These are phyloP conservation scores for Abrostola triplasia DNA, from an alignment of 2,888 invertebrate genomes.

Conservation along the genomic window DNA sequence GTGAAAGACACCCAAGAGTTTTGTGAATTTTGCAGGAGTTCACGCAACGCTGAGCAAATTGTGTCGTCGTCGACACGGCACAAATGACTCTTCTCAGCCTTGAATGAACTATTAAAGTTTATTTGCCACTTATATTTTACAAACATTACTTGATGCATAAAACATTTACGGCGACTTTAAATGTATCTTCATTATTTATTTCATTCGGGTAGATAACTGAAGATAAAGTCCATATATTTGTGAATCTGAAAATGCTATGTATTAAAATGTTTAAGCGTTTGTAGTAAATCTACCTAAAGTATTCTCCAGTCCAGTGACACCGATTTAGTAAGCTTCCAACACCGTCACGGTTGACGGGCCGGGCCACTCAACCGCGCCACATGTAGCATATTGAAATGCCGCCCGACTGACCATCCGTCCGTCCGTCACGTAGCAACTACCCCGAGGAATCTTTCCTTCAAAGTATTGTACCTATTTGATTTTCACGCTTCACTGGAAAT, in stretches of 20 bases:
- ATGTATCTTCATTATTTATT: not conserved
- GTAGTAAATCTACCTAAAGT: conserved; percentile 15
- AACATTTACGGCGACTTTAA: not conserved
- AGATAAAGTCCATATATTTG: too few relatives aligned
- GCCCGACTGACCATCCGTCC: conserved; percentile 74
- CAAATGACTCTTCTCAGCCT: conserved; percentile 11
- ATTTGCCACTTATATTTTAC: conserved; percentile 31
- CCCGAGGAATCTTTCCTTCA: conserved; percentile 75
- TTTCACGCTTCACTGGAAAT: conserved; percentile 73
- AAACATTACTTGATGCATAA: conserved; percentile 1
- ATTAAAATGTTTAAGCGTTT: too few relatives aligned
- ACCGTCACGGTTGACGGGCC: conserved; percentile 72
- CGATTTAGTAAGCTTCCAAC: conserved; percentile 73
- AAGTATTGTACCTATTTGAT: conserved; percentile 76
- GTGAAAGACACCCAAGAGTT: conserved; percentile 64
- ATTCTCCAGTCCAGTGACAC: conserved; percentile 65
- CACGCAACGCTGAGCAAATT: conserved; percentile 56
- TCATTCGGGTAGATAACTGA: too few relatives aligned
- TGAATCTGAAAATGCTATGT: too few relatives aligned
- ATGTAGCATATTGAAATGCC: conserved; percentile 84
- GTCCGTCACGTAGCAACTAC: conserved; percentile 76
- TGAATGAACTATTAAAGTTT: conserved; percentile 39
- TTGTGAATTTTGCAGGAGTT: conserved; percentile 61
- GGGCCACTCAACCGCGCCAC: conserved; percentile 68
- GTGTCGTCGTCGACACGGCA: conserved; percentile 43